A percentile compares a stretch with the other conserved stretches of the same genome.
Evolutionary conservation across 2,113 vertebrate species (phyloP).

Genomic region (Prunella fulvescens): DNA sequence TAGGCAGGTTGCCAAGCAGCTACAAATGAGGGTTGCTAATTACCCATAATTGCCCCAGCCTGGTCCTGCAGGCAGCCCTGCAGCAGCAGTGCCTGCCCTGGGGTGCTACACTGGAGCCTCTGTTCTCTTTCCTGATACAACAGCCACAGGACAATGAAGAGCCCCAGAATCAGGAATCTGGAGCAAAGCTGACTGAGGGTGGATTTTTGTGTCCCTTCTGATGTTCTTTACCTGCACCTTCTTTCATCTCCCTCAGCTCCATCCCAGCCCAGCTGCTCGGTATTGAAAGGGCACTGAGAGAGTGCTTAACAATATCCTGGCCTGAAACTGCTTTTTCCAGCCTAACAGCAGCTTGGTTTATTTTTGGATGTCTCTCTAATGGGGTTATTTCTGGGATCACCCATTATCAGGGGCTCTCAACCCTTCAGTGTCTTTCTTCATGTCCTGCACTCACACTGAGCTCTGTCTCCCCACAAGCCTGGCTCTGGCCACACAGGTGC

Average conservation of each 20-base stretch:
- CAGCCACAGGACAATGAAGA: not conserved
- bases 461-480: not conserved
- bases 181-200: not conserved
- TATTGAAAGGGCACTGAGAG: not conserved
- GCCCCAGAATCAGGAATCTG: not conserved
- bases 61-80: not conserved
- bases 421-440: not conserved
- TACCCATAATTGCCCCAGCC: not conserved
- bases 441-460: rapidly evolving
- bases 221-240: not conserved
- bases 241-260: not conserved
- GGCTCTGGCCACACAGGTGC: not conserved
- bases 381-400: not conserved
- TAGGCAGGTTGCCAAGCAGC: not conserved
- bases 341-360: not conserved
- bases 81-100: not conserved
- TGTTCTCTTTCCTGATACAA: not conserved
- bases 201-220: not conserved
- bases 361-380: not conserved
- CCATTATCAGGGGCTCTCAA: not conserved
- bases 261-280: not conserved
- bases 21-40: constrained; percentile 18
- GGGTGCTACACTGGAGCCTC: not conserved
- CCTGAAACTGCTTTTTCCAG: not conserved
- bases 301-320: not conserved